These are phyloP conservation scores for Camponotus pennsylvanicus DNA, from an alignment of 1,140 invertebrate species.

Conservation along the genomic window DNA sequence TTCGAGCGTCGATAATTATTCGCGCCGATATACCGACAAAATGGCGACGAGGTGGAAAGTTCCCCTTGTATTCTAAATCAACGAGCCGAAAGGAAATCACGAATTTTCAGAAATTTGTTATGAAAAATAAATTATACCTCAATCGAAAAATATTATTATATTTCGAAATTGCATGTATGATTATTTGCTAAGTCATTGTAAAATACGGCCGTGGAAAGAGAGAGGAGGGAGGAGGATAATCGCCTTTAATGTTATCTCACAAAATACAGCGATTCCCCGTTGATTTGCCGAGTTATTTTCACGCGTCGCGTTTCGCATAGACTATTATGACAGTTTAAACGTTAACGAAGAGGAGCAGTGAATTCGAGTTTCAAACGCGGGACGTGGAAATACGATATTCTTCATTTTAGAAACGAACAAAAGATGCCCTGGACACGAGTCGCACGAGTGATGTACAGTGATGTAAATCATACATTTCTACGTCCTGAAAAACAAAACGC, in stretches of 20 bases:
- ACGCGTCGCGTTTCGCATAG: not conserved
- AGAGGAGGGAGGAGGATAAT: not conserved
- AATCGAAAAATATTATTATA: not conserved
- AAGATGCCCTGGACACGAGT: constrained; percentile 17
- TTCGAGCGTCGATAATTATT: not conserved
- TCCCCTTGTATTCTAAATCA: not conserved
- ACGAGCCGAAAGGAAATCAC: not conserved
- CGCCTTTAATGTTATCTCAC: constrained; percentile 5
- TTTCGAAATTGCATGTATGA: not conserved
- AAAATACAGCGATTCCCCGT: constrained; percentile 9
- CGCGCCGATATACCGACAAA: not conserved
- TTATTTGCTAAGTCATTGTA: constrained; percentile 1
- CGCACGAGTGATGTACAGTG: not conserved
- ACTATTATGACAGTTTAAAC: not conserved
- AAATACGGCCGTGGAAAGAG: not conserved
- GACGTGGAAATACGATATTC: constrained; percentile 5
- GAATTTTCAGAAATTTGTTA: not conserved
- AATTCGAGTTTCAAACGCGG: constrained; percentile 34
- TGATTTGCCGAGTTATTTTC: constrained; percentile 3
- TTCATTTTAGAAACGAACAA: constrained; percentile 3
- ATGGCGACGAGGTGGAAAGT: too few species aligned
- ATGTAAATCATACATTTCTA: constrained; percentile 13
- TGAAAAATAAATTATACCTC: not conserved
- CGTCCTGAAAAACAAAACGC: constrained; percentile 20
- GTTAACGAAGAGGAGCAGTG: constrained; percentile 21